These are phyloP conservation scores for Podarcis siculus DNA, from an alignment of 2,797 vertebrate species.

Conservation along the genomic window DNA sequence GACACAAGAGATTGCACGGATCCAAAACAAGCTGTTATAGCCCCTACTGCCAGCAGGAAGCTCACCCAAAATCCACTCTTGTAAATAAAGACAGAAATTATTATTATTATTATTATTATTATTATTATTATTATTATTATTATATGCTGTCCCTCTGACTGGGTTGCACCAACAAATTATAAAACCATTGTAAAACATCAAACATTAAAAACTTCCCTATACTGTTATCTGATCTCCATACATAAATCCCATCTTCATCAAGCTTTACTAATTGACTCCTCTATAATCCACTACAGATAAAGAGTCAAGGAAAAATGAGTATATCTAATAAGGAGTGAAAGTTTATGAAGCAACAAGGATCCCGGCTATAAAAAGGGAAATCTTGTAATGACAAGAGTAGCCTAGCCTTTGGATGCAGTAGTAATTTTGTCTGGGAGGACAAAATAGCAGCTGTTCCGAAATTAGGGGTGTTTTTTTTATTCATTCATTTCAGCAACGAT, in stretches of 20 bases:
- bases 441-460: not conserved
- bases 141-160: too few species aligned
- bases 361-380: not conserved
- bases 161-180: too few species aligned
- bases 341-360: not conserved
- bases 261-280: not conserved
- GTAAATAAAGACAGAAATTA: not conserved
- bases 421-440: not conserved
- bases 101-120: too few species aligned
- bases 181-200: too few species aligned
- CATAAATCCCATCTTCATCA: not conserved
- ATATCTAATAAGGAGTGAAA: not conserved
- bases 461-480: not conserved
- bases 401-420: not conserved
- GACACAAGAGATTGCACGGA: slow-evolving; percentile 30
- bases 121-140: too few species aligned
- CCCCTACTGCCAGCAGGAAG: not conserved
- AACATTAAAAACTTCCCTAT: not conserved
- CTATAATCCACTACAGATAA: not conserved
- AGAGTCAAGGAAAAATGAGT: not conserved
- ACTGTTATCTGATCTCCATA: not conserved
- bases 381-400: not conserved
- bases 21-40: not conserved
- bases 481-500: not conserved
- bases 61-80: not conserved